Base-by-base conservation (phyloP, 2,888 invertebrate species). In the Chironomus tentans region DNA sequence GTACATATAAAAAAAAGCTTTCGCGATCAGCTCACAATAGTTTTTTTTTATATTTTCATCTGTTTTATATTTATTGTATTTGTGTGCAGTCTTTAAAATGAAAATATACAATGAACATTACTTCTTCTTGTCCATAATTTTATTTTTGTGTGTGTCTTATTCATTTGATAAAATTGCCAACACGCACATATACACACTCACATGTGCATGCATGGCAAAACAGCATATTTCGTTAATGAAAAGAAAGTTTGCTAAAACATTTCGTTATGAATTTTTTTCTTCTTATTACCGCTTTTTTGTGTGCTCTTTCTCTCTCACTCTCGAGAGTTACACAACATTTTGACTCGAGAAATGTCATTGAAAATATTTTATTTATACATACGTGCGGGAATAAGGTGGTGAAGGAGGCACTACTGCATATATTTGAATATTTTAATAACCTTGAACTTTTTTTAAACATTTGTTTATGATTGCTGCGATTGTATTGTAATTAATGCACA, bases 1-100 rank as follows among this genome's bases (percentile, higher is more conserved):
- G 38, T 38, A 38, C 15, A 22, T 28, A 22, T 18, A 50, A 72
- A 72, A 72, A 47, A 74, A 68, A 74, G 74, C 74, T 74, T 46
- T 61, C 24, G 24, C 62, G 72, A 61, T 15, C 56, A 38, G 38
- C 38, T 38, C 38, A 56, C 7, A 56, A 56, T 56, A 56, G n/a
- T 56, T n/a, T n/a, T n/a, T n/a, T n/a, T n/a, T n/a, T n/a, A 50
- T 56, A 18, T 18, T 56, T 18, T 56, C 56, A 56, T 56, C 56
- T 18, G 38, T 38, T 38, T 38, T 10, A 38, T 10, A 38, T 38
- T 56, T 15, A 56, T 6, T 56, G 50, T 50, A 3, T 22, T 22
- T 70, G 70, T 18, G 38, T 70, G 71, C 56, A 56, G 18, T 38
- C 38, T 56, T 56, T 18, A 21, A 38, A 62, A 28, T 62, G 72